Evolutionary conservation across 2,113 vertebrate species (phyloP), one percentile per base, ranked within the genome.

Genomic region (Platysteira castanea): DNA sequence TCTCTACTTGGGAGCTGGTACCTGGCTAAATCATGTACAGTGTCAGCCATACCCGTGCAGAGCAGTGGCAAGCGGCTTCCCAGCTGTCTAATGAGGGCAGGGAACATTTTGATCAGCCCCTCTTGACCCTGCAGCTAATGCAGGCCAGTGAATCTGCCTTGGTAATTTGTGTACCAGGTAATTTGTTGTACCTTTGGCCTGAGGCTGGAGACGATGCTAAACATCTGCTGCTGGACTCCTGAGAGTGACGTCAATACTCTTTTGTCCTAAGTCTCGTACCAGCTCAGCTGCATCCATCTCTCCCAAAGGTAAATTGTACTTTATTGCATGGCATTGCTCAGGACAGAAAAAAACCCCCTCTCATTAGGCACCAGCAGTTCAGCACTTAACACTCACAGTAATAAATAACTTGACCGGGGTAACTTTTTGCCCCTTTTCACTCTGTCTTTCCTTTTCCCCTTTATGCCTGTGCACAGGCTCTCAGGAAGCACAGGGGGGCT

Each of bases 141-240:
- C 79, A 74, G 54, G 35, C 23, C 64, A 54, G 64, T 0, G 0
- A 81, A 65, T 85, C 67, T 88, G 63, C 88, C 71, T 49, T 16
- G 30, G 42, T 65, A 83, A 83, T 93, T 89, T 65, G 79, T 50
- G 79, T 59, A 47, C 13, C 53, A 73, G 80, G 46, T 31, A n/a
- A n/a, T n/a, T n/a, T n/a, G n/a, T 54, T 52, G 68, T 53, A 87
- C 86, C 92, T 95, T 78, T 83, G 89, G 83, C 75, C 83, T 2
- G n/a, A 90, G 64, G 64, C 92, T 69, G 75, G 61, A 83, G 52
- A 49, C 0, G 0, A 68, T 31, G 56, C 50, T 65, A 20, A 95
- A 90, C 86, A 75, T 85, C 71, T 74, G 88, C 77, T 3, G 0
- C 30, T 2, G 16, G 61, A 31, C 87, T 83, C 79, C 85, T 73